A percentile compares a stretch with the other conserved stretches of the same genome.
Evolutionary conservation across 2,113 vertebrate genomes (phyloP).

Genomic region (Lampris megalopsis): DNA sequence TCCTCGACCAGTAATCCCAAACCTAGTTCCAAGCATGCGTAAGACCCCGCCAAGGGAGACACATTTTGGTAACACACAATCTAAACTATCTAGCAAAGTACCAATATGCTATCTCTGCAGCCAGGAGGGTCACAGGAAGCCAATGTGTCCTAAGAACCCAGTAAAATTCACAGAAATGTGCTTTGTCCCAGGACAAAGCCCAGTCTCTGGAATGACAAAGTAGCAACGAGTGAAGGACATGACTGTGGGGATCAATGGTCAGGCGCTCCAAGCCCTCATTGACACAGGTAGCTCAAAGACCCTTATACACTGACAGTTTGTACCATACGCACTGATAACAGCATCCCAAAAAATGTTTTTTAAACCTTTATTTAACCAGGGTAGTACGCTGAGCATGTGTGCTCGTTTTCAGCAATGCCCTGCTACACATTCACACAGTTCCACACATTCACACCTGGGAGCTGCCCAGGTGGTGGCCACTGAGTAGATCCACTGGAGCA

Average conservation of each 20-base stretch:
- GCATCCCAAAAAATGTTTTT: too few species aligned
- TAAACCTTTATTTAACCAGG: too few species aligned
- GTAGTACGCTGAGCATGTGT: too few species aligned
- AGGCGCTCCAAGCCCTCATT: neutral
- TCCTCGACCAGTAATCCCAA: too few species aligned
- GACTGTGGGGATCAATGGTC: neutral
- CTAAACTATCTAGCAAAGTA: neutral
- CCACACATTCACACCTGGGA: too few species aligned
- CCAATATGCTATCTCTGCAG: neutral
- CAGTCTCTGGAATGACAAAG: neutral
- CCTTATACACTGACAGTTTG: neutral
- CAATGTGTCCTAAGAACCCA: neutral
- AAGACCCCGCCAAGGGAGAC: too few species aligned
- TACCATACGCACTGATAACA: neutral
- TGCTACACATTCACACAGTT: too few species aligned
- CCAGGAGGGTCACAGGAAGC: neutral
- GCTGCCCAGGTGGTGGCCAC: too few species aligned
- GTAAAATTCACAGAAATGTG: neutral
- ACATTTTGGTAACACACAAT: too few species aligned
- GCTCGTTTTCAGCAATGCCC: too few species aligned
- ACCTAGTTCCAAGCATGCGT: too few species aligned
- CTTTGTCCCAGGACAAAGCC: neutral
- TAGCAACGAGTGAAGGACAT: neutral
- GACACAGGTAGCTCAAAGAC: neutral
- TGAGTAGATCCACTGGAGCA: too few species aligned